Percentiles rank a stretch among this genome's conserved stretches.
phyloP scores from a whole-genome alignment of 2,888 invertebrate genomes.

The Dichetophora obliterata region DNA sequence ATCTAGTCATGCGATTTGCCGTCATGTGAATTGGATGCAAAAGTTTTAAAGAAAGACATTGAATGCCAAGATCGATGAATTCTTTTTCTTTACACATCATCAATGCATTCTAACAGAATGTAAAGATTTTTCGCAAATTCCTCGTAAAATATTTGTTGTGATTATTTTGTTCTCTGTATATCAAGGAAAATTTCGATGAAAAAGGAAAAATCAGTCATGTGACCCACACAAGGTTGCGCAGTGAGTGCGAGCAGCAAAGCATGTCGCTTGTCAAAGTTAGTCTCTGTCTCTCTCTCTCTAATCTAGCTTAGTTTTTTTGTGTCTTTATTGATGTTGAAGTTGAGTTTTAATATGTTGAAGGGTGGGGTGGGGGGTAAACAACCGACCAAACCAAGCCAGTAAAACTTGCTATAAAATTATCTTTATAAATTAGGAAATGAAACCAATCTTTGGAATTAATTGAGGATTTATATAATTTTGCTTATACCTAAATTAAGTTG shows the following conservation, averaged over 20 bases:
- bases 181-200: conserved; percentile 2
- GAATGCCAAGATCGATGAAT: background rate
- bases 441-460: too few relatives aligned
- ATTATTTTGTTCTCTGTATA: background rate
- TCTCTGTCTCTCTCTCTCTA: background rate
- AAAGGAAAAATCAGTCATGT: conserved; percentile 31
- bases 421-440: too few relatives aligned
- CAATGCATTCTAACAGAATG: background rate
- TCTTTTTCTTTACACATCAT: too few relatives aligned
- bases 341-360: too few relatives aligned
- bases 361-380: background rate
- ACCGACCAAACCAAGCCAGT: background rate
- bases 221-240: conserved; percentile 19
- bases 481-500: background rate
- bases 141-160: too few relatives aligned
- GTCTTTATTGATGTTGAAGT: background rate
- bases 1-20: conserved; percentile 59
- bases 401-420: too few relatives aligned
- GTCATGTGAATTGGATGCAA: conserved; percentile 58
- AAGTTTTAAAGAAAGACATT: background rate
- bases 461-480: background rate
- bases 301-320: background rate
- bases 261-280: background rate
- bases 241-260: conserved; percentile 29
- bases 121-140: background rate